Evolutionary conservation across 2,797 vertebrate genomes (phyloP), one percentile per base, ranked within the genome.

Genomic region (Myotis myotis): DNA sequence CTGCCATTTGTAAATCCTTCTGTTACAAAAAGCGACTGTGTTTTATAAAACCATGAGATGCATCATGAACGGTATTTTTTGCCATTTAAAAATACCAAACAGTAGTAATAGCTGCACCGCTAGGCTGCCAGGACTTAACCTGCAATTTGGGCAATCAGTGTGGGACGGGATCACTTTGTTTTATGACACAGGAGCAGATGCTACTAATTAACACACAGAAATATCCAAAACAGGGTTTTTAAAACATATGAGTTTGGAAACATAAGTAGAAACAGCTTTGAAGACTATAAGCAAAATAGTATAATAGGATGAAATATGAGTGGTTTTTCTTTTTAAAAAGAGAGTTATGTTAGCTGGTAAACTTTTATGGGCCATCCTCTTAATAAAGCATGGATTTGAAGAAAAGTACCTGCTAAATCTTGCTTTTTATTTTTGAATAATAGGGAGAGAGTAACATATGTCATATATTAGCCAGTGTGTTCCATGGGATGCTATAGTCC

Each of bases 161-260:
- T 75, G 36, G 72, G 89, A 87, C 57, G 92, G 93, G n/a, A 88
- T 47, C 72, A 76, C 85, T 85, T 81, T 71, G 62, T 78, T 91
- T 93, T 81, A 66, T 68, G 94, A 96, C 90, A 96, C 85, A 91
- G 82, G 57, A 96, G 68, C 88, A 95, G 92, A 96, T 93, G 94
- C 91, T 95, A 80, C 62, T 64, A 86, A 96, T 96, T 94, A 95
- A 93, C 94, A 93, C 83, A 79, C 60, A 92, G 41, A 95, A 96
- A 89, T 91, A 91, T 84, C 93, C 91, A 74, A 91, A 96, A 89
- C 91, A 94, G 85, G 94, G 78, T 76, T 94, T 91, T 60, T n/a
- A 93, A 87, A 95, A 83, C 82, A 76, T 66, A 78, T 3, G 88
- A 87, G 47, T 96, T 87, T 96, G 62, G 81, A 96, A 88, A 94